A percentile compares a stretch with the other conserved stretches of the same genome.
Evolutionary conservation across 2,888 invertebrate genomes (phyloP).

Genomic region (Bhutanitis thaidina): DNA sequence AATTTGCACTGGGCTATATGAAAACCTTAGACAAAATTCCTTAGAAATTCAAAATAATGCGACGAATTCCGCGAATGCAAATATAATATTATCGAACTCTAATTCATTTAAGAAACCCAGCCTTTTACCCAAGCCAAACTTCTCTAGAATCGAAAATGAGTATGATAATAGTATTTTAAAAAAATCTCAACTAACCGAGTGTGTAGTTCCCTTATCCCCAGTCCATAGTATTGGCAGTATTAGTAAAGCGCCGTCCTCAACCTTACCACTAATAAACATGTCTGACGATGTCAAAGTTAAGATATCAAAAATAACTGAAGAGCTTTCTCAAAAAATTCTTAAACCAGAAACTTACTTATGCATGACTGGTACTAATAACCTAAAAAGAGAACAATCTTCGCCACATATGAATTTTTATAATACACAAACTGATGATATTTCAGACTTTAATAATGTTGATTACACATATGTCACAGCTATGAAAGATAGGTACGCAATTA

Average conservation of each 20-base stretch:
- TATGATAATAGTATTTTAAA: neutral
- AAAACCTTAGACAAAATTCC: neutral
- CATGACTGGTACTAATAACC: constrained; percentile 9
- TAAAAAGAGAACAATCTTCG: neutral
- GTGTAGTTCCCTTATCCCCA: too few relatives aligned
- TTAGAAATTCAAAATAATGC: too few relatives aligned
- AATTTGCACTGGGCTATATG: constrained; percentile 1
- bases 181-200: neutral
- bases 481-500: neutral
- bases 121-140: neutral
- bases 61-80: too few relatives aligned
- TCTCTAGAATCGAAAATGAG: neutral
- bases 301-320: constrained; percentile 21
- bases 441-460: too few relatives aligned
- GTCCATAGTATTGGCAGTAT: too few relatives aligned
- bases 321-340: neutral
- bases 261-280: constrained; percentile 28
- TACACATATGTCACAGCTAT: neutral
- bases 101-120: neutral
- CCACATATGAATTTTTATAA: too few relatives aligned
- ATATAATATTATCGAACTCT: too few relatives aligned
- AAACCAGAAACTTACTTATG: constrained; percentile 13
- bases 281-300: constrained; percentile 43
- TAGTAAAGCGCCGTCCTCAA: too few relatives aligned
- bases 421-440: too few relatives aligned